phyloP scores from a whole-genome alignment of 2,888 invertebrate species.

The Agriopis marginaria region DNA sequence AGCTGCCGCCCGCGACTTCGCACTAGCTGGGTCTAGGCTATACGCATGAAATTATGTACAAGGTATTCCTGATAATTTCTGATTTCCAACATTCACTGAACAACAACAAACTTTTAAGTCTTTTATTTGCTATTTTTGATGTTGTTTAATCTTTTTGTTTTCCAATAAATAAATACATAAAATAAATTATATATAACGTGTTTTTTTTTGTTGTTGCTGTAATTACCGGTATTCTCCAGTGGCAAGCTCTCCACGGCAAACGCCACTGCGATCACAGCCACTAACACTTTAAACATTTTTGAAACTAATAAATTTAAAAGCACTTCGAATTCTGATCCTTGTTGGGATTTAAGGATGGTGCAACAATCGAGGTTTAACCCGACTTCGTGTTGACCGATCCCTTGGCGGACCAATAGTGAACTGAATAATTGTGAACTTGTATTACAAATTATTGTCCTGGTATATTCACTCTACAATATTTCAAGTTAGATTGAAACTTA shows the following conservation, averaged over 20 bases:
- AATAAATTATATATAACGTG: too few relatives aligned
- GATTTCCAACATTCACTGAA: too few relatives aligned
- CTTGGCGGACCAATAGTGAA: too few relatives aligned
- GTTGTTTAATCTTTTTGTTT: too few relatives aligned
- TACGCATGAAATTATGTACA: too few relatives aligned
- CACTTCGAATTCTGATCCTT: slow-evolving; percentile 6
- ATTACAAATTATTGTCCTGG: neutral
- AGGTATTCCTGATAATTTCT: too few relatives aligned
- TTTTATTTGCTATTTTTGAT: too few relatives aligned
- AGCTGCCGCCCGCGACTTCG: too few relatives aligned
- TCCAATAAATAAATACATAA: too few relatives aligned
- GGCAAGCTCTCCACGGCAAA: slow-evolving; percentile 6
- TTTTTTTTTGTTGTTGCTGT: neutral
- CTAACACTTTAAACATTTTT: slow-evolving; percentile 30
- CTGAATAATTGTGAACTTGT: too few relatives aligned
- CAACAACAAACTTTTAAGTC: too few relatives aligned
- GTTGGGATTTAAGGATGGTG: slow-evolving; percentile 1
- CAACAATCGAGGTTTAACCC: neutral
- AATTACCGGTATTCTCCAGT: slow-evolving; percentile 32
- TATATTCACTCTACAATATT: neutral
- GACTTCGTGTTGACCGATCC: slow-evolving; percentile 3
- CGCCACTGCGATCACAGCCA: slow-evolving; percentile 14
- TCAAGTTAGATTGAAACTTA: neutral
- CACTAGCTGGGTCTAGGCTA: too few relatives aligned
- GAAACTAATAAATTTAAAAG: neutral